Base-by-base conservation (phyloP, 2,113 vertebrate genomes). In the Brachyistius frenatus region DNA sequence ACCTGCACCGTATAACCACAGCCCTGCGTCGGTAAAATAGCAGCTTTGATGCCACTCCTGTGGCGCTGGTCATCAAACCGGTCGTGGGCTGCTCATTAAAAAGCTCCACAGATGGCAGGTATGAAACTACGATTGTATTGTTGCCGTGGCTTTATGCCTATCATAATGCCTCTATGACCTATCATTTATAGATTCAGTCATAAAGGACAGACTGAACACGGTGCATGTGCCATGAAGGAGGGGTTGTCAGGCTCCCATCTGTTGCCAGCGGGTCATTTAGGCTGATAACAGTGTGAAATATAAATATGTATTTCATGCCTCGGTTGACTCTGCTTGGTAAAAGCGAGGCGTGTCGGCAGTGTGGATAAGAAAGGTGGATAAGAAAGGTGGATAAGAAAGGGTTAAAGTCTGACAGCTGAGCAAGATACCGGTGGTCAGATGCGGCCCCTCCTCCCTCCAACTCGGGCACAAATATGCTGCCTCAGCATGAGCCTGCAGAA, bases 331-430 rank as follows among this genome's bases (percentile, higher is more conserved):
- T 23, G 23, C 23, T 23, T 23, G 23, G 23, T 23, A 23, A 23
- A 23, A 23, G 23, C 23, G 23, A 23, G 23, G 23, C 23, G 23
- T 23, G 23, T 23, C 35, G 3, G 61, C 47, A 31, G 35, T 52
- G 8, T 4, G 41, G 14, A 39, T 30, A 2, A 32, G 36, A 14
- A 54, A 6, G 15, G 30, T 32, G 49, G 75, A 58, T 14, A 14
- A 70, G 52, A 47, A 79, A 7, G 11, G 23, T 5, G 67, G 75
- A 57, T 33, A 44, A 39, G 15, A 55, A 84, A 67, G 86, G 74
- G 90, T 93, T 89, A 87, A 90, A 60, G 56, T 81, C 60, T 73
- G 68, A 87, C 87, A 91, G 89, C 87, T 84, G 78, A 82, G 64
- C 5, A 16, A 83, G 62, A 85, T 61, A 81, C 73, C 35, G 49